These are phyloP conservation scores for Sinosuthora webbiana DNA, from an alignment of 2,113 vertebrate genomes.

Conservation along the genomic window DNA sequence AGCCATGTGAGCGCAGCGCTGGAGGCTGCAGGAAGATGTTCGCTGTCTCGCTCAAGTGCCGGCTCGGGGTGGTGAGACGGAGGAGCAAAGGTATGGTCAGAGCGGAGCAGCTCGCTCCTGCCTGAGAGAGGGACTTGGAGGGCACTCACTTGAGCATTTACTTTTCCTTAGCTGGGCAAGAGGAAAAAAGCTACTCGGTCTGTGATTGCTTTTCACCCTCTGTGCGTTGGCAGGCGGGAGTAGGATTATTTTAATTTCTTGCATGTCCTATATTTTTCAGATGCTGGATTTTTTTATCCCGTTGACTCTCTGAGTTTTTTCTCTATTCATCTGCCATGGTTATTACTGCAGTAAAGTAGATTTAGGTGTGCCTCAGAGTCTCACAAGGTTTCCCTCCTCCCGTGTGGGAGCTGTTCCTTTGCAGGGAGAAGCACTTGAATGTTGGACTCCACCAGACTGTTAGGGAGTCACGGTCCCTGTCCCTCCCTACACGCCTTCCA, in stretches of 20 bases:
- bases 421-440: neutral
- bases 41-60: conserved; percentile 89
- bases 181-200: neutral
- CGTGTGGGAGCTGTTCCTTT: neutral
- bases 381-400: neutral
- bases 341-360: neutral
- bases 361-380: neutral
- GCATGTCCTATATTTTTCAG: neutral
- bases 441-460: neutral
- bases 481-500: neutral
- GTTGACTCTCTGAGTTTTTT: neutral
- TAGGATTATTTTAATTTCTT: neutral
- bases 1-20: conserved; percentile 75
- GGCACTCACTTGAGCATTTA: neutral
- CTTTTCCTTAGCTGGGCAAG: neutral
- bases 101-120: neutral
- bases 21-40: conserved; percentile 79
- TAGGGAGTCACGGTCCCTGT: neutral
- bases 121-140: neutral
- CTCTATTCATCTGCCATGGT: neutral
- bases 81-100: conserved; percentile 81
- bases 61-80: conserved; percentile 86
- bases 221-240: neutral
- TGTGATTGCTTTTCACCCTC: neutral
- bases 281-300: neutral